A percentile compares a stretch with the other conserved stretches of the same genome.
These are phyloP conservation scores for Phymorhynchus buccinoides DNA, from an alignment of 1,140 invertebrate genomes.

Conservation along the genomic window DNA sequence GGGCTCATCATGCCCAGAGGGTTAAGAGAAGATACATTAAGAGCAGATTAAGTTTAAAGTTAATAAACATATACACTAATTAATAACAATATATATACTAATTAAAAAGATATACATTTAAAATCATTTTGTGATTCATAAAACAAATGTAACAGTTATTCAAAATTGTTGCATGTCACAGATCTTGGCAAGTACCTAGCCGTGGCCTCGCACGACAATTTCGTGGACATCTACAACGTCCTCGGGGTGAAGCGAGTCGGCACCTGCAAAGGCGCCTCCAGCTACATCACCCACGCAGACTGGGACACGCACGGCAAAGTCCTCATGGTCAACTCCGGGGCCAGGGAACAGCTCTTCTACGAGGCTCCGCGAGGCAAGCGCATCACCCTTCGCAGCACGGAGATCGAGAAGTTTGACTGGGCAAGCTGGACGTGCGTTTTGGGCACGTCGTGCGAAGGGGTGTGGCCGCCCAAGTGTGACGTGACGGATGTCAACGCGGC, in stretches of 20 bases:
- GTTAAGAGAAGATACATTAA: no score
- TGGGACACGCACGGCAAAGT: slow-evolving; percentile 73
- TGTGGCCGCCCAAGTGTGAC: slow-evolving; percentile 74
- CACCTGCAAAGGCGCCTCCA: slow-evolving; percentile 73
- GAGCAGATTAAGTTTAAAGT: no score
- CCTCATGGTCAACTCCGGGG: slow-evolving; percentile 72
- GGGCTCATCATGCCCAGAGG: no score
- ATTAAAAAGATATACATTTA: no score
- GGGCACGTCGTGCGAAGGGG: slow-evolving; percentile 69
- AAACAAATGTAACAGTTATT: no score
- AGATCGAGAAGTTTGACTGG: slow-evolving; percentile 72
- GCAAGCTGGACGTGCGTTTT: slow-evolving; percentile 71
- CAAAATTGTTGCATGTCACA: no score
- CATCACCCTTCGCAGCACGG: slow-evolving; percentile 63
- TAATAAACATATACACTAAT: no score
- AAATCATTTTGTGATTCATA: no score
- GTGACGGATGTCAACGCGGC: slow-evolving; percentile 73
- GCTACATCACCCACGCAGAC: slow-evolving; percentile 74
- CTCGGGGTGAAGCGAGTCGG: slow-evolving; percentile 70
- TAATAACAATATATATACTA: no score
- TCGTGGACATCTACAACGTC: slow-evolving; percentile 74
- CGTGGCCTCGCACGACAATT: slow-evolving; percentile 75
- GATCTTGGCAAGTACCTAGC: slow-evolving; percentile 73
- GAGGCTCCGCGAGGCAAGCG: slow-evolving; percentile 72
- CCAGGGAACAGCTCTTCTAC: slow-evolving; percentile 73